Evolutionary conservation across 2,888 invertebrate genomes (phyloP).

Genomic region (Tortrix viridana): DNA sequence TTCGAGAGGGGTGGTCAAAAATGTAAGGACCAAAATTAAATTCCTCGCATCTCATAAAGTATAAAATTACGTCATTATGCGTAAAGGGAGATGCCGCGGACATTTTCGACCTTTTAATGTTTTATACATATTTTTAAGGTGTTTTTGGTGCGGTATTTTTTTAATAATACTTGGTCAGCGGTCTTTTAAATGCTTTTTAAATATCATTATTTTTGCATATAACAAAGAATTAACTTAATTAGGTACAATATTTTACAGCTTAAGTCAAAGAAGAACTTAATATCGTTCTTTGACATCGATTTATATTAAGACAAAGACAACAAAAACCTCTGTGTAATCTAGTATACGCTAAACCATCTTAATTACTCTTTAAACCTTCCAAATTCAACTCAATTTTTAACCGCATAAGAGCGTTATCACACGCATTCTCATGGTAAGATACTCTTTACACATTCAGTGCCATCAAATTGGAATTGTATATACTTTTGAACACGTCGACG

Average conservation of each 20-base stretch:
- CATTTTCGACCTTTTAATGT: constrained; percentile 49
- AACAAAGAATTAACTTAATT: no score
- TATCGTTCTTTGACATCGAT: no score
- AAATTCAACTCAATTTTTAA: constrained; percentile 1
- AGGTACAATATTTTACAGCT: no score
- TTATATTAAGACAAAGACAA: not conserved
- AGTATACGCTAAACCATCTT: not conserved
- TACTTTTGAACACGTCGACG: no score
- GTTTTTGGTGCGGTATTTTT: constrained; percentile 1
- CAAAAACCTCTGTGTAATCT: not conserved
- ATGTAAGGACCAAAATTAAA: constrained; percentile 78
- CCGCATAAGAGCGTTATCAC: not conserved
- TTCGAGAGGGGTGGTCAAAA: constrained; percentile 65
- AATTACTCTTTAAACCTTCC: not conserved
- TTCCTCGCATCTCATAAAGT: constrained; percentile 74
- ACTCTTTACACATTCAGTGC: not conserved
- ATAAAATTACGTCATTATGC: constrained; percentile 79
- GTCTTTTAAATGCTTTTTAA: no score
- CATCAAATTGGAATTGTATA: no score
- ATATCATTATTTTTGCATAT: no score
- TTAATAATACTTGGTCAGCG: not conserved
- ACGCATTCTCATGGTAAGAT: constrained; percentile 2
- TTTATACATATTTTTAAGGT: constrained; percentile 13
- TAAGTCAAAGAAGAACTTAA: no score
- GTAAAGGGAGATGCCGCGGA: constrained; percentile 50